phyloP scores from a whole-genome alignment of 2,888 invertebrate species.

The Argyresthia goedartella region DNA sequence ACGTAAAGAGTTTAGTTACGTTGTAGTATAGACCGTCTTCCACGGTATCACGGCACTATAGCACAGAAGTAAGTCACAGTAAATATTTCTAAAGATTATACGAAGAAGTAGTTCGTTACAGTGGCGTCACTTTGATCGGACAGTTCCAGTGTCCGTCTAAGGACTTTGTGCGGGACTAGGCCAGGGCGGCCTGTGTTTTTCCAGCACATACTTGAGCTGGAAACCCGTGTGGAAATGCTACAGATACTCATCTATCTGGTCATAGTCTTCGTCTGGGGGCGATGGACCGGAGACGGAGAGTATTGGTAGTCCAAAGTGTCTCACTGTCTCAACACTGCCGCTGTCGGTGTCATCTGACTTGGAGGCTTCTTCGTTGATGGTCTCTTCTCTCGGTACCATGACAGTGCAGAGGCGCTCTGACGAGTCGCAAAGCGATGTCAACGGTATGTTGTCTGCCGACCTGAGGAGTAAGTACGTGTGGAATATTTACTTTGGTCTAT shows the following conservation, averaged over 20 bases:
- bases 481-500: not conserved
- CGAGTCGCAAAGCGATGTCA: constrained; percentile 59
- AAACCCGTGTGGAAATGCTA: constrained; percentile 69
- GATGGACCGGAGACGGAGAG: constrained; percentile 85
- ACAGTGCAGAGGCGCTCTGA: constrained; percentile 62
- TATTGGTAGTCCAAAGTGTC: constrained; percentile 80
- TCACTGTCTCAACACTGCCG: constrained; percentile 63
- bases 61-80: constrained; percentile 9
- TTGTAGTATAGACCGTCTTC: constrained; percentile 22
- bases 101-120: too few species aligned
- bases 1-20: constrained; percentile 26
- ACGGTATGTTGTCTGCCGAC: constrained; percentile 62
- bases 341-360: constrained; percentile 50
- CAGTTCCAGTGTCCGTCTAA: constrained; percentile 17
- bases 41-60: constrained; percentile 16
- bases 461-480: constrained; percentile 23
- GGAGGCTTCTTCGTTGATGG: constrained; percentile 54
- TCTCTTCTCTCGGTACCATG: constrained; percentile 51
- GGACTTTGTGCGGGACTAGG: constrained; percentile 27
- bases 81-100: constrained; percentile 3
- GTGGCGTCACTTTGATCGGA: not conserved
- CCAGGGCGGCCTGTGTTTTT: constrained; percentile 59
- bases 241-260: constrained; percentile 74
- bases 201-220: constrained; percentile 64
- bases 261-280: constrained; percentile 79